phyloP scores from a whole-genome alignment of 2,888 invertebrate genomes.

The Melanargia galathea region DNA sequence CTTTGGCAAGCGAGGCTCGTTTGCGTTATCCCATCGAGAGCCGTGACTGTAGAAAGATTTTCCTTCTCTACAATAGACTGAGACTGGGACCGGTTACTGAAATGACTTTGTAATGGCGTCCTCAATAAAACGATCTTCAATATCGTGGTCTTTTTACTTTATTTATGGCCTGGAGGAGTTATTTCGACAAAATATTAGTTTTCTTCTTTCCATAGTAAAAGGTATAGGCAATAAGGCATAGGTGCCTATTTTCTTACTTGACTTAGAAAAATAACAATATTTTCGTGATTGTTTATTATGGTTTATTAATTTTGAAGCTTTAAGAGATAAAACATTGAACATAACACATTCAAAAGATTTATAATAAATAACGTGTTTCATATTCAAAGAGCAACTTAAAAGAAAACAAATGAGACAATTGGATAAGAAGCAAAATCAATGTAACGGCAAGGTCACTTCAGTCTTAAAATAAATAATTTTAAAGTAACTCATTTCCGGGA shows the following conservation, averaged over 20 bases:
- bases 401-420: conserved; percentile 34
- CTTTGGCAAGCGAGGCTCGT: conserved; percentile 57
- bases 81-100: conserved; percentile 72
- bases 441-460: conserved; percentile 50
- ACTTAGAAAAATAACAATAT: not conserved
- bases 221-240: too few relatives aligned
- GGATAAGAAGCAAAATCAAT: conserved; percentile 41
- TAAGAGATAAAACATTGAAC: not conserved
- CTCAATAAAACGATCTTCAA: conserved; percentile 72
- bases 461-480: conserved; percentile 46
- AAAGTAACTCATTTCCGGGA: conserved; percentile 49
- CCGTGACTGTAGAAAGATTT: conserved; percentile 83
- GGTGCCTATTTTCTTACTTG: too few relatives aligned
- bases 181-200: conserved; percentile 38
- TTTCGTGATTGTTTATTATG: not conserved
- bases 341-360: not conserved
- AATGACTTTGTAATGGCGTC: conserved; percentile 79
- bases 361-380: not conserved
- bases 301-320: not conserved
- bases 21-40: conserved; percentile 81
- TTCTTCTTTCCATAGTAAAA: conserved; percentile 19
- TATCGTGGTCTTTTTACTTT: conserved; percentile 67
- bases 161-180: conserved; percentile 55
- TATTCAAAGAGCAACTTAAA: conserved; percentile 21
- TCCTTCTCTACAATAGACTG: conserved; percentile 80